Base-by-base conservation (phyloP, 2,113 vertebrate species). In the Nymphicus hollandicus region DNA sequence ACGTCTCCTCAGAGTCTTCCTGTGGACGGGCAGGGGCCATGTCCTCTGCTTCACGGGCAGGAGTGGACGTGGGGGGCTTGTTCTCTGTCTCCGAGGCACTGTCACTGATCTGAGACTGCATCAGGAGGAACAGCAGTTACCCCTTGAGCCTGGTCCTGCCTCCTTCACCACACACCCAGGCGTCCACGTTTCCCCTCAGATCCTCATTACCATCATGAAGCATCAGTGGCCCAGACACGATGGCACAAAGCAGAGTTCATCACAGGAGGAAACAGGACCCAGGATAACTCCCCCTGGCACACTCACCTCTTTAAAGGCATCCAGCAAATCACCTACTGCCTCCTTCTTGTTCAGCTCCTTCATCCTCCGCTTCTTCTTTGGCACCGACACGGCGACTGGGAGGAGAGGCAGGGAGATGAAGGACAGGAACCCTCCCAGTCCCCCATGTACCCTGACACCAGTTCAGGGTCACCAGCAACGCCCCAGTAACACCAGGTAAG, bases 341-440 rank as follows among this genome's bases (percentile, higher is more conserved):
- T 99, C 99, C 96, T 99, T 99, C 94, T 99, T 99, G 94, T 99
- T 99, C 66, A 99, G 97, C 60, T 99, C 99, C 98, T 99, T 99
- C 97, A 99, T 98, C 97, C 99, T 99, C 91, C 99, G 98, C 97
- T 99, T 99, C 92, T 98, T 99, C 98, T 99, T 99, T 99, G 99
- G 99, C 98, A 99, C 98, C 81, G 99, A 99, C 93, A 99, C 70
- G 89, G 99, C 98, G 95, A 98, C 98, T 99, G 84, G 55, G 35
- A 64, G 52, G 33, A 83, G 76, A 95, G 39, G 55, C 13, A 20
- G 33, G 11, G 23, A 87, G 16, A 12, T 91, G 33, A 88, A 78
- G 33, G 22, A 29, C 25, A 28, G 27, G 56, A 73, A 86, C 9
- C 9, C 24, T 53, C 18, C 6, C 39, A 24, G 41, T 9, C 6